Percentiles rank a stretch among this genome's conserved stretches.
phyloP scores from a whole-genome alignment of 2,888 invertebrate genomes.

The Bimastos eiseni region DNA sequence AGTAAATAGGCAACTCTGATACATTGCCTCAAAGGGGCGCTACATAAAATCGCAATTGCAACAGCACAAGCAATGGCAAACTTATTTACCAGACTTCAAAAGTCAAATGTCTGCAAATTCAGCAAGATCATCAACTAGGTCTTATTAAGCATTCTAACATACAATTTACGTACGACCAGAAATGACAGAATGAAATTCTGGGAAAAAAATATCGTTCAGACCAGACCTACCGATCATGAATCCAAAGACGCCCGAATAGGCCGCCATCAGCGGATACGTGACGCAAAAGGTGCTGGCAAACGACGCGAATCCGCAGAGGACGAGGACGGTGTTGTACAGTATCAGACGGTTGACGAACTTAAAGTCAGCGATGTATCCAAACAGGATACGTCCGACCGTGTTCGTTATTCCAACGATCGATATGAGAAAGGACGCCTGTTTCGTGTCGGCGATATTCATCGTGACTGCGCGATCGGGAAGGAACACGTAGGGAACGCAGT shows the following conservation, averaged over 20 bases:
- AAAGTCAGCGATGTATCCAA: slow-evolving; percentile 57
- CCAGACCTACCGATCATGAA: slow-evolving; percentile 54
- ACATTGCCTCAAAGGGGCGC: too few species aligned
- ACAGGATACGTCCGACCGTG: slow-evolving; percentile 82
- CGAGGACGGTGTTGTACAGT: slow-evolving; percentile 85
- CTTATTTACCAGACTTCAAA: too few species aligned
- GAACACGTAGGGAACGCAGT: slow-evolving; percentile 92
- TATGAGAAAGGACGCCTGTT: slow-evolving; percentile 73
- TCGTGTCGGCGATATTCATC: slow-evolving; percentile 25
- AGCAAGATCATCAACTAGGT: too few species aligned
- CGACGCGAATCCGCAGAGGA: slow-evolving; percentile 84
- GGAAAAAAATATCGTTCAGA: too few species aligned
- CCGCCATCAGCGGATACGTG: slow-evolving; percentile 74
- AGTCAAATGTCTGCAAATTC: too few species aligned
- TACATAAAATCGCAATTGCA: too few species aligned
- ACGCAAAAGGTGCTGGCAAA: slow-evolving; percentile 76
- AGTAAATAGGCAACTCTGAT: too few species aligned
- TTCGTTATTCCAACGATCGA: slow-evolving; percentile 89
- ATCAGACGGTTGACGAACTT: slow-evolving; percentile 83
- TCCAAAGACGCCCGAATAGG: slow-evolving; percentile 70
- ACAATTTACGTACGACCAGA: too few species aligned
- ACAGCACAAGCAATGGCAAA: too few species aligned
- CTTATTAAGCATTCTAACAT: too few species aligned
- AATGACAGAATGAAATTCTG: too few species aligned
- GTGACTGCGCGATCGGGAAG: slow-evolving; percentile 72